Evolutionary conservation across 1,140 invertebrate genomes (phyloP), one percentile per base, ranked within the genome.

Genomic region (Ceratina australensis): DNA sequence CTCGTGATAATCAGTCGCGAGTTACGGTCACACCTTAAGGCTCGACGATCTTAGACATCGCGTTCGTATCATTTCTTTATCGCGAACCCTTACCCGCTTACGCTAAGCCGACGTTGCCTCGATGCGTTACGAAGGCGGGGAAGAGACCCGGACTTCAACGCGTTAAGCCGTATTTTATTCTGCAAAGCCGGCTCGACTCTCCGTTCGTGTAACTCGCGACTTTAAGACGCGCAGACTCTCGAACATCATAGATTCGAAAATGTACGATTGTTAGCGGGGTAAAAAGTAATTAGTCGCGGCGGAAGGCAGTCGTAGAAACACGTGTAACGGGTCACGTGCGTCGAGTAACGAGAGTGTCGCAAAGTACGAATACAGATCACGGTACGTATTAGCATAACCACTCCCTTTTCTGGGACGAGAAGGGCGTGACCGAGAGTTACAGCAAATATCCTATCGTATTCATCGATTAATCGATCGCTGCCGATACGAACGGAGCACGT

Each of bases 371-470:
- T 61, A 20, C 24, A 15, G 71, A 66, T 50, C 47, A 28, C 28
- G n/a, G 54, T 28, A 81, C 33, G 33, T 42, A 42, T 85, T 84
- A 79, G n/a, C 79, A 79, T 65, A 82, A 75, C 79, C 84, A 59
- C 84, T 80, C 65, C 65, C 73, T 78, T 82, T 83, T 85, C 73
- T 56, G 50, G 73, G 59, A 84, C 49, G 64, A 54, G 56, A 54
- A 72, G 57, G 84, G 83, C 83, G 84, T 82, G 68, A 85, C 63
- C 63, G 68, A 52, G 24, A 50, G 33, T 42, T 57, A 56, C 42
- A 65, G 10, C 59, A 71, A 52, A 49, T 61, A 56, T 75, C 68
- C 67, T 71, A 47, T 80, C 75, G 74, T 13, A 47, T 59, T 47
- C n/a, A 7, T 24, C 83, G 72, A 82, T 85, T 80, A 82, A 82